Evolutionary conservation across 2,797 vertebrate genomes (phyloP), one percentile per base, ranked within the genome.

Genomic region (Lithobates sylvaticus): DNA sequence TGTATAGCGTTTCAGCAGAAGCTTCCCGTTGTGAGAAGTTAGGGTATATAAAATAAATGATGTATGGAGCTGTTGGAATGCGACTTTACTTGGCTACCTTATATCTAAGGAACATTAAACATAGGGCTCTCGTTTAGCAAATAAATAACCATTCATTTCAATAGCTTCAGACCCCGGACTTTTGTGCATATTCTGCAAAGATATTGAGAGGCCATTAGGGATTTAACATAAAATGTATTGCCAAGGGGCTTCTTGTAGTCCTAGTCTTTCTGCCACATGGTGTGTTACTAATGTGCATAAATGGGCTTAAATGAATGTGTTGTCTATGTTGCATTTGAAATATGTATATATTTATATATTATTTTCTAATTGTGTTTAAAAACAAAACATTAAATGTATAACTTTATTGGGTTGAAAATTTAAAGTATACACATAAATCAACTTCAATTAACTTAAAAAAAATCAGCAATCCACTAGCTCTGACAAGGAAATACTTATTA

Each of bases 321-420:
- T 96, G 97, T 97, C 97, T 98, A 96, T 97, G 97, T 96, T 98
- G 94, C 97, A 97, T 99, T 99, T 99, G 97, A 96, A 96, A 94
- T 99, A 97, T 99, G 98, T 99, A 98, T 99, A 99, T 99, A 99
- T 99, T 99, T 99, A 99, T 99, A 97, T 97, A 99, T 99, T 98
- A 97, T 99, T 96, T 98, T 98, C 98, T 99, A 99, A 99, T 99
- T 99, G 96, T 97, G 96, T 97, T 97, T 98, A 97, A 96, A 96
- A 99, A 98, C 96, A 97, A 97, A 97, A 94, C 95, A 97, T 96
- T 97, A 95, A 96, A 95, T 95, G 93, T 94, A 95, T 94, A 92
- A 93, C 95, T 95, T 95, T 91, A 88, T 89, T 90, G 91, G 91
- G 90, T 75, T 92, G 91, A 93, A 95, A 95, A 95, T 92, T 89